phyloP scores from a whole-genome alignment of 2,797 vertebrate genomes.

The Malurus splendens region DNA sequence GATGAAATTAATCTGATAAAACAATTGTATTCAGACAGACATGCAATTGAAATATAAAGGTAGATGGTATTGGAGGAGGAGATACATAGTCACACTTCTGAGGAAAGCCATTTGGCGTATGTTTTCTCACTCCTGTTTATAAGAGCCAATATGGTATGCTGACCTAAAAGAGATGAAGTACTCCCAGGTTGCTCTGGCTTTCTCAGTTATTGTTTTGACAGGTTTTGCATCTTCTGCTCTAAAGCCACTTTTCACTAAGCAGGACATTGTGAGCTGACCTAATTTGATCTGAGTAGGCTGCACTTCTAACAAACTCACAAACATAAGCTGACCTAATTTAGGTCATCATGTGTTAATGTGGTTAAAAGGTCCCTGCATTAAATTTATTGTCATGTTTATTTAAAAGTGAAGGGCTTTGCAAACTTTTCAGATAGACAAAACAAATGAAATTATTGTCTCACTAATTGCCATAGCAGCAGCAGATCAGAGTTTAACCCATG shows the following conservation, averaged over 20 bases:
- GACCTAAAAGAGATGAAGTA: not conserved
- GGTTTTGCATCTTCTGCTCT: not conserved
- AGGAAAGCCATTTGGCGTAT: not conserved
- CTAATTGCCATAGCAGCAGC: not conserved
- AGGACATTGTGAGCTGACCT: constrained; percentile 30
- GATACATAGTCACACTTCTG: not conserved
- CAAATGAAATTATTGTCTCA: not conserved
- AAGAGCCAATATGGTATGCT: not conserved
- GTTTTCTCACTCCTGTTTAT: not conserved
- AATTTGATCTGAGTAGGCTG: constrained; percentile 20
- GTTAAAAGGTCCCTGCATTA: not conserved
- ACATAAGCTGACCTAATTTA: constrained; percentile 49
- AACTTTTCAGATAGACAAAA: not conserved
- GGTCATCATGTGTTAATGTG: not conserved
- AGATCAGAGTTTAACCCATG: not conserved
- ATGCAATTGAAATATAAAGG: not conserved
- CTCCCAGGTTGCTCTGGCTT: not conserved
- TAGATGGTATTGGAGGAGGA: not conserved
- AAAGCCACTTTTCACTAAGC: not conserved
- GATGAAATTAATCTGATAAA: not conserved
- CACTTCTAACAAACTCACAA: not conserved
- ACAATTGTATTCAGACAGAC: not conserved
- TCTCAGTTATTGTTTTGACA: not conserved
- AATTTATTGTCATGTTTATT: not conserved
- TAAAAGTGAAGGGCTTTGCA: not conserved